Evolutionary conservation across 2,797 vertebrate species (phyloP).

Genomic region (Rhinoraja longicauda): DNA sequence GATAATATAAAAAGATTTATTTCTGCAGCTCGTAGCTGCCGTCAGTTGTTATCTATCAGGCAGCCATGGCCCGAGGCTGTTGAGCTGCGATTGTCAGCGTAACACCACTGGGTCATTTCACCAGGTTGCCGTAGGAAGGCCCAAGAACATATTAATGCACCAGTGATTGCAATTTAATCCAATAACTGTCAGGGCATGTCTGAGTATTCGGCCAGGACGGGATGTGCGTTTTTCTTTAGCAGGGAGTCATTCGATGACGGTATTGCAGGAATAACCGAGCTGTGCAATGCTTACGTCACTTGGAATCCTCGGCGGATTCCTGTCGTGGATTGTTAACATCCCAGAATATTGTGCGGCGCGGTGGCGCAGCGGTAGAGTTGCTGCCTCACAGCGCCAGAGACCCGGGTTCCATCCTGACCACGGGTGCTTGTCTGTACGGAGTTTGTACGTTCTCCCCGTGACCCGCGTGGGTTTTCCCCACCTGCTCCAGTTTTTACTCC

Average conservation of each 20-base stretch:
- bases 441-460: no score
- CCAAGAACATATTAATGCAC: not conserved
- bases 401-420: no score
- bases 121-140: not conserved
- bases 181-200: not conserved
- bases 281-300: not conserved
- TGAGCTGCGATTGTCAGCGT: not conserved
- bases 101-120: not conserved
- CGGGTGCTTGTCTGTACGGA: no score
- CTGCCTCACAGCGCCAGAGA: no score
- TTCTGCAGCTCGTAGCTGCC: slow-evolving; percentile 6
- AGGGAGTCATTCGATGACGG: not conserved
- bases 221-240: not conserved
- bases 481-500: no score
- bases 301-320: not conserved
- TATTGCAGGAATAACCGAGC: not conserved
- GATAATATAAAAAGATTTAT: not conserved
- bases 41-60: not conserved
- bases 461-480: no score
- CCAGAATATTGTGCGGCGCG: no score
- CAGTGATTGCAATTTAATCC: not conserved
- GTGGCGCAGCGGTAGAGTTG: no score
- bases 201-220: not conserved
- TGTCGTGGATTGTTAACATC: not conserved
- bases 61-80: slow-evolving; percentile 6